A percentile compares a stretch with the other conserved stretches of the same genome.
Evolutionary conservation across 2,888 invertebrate species (phyloP).

Genomic region (Serrognathus titanus): DNA sequence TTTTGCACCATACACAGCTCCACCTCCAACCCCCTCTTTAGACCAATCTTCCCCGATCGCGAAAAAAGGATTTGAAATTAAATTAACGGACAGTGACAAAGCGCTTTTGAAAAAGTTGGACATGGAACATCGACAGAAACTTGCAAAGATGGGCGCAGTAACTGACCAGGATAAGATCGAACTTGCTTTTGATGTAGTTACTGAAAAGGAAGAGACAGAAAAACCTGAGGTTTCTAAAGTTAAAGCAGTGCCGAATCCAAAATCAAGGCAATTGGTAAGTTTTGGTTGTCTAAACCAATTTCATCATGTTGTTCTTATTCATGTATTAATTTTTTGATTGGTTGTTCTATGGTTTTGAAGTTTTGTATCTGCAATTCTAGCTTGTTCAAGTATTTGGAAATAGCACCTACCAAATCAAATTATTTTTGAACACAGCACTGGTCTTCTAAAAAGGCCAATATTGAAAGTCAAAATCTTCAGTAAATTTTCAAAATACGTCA

Average conservation of each 20-base stretch:
- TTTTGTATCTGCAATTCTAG: not conserved
- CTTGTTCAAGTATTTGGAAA: not conserved
- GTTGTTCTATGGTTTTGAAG: not conserved
- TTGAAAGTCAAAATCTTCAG: no score
- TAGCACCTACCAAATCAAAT: not conserved
- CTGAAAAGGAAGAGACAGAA: conserved; percentile 6
- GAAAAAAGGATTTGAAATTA: conserved; percentile 42
- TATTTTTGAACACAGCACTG: no score
- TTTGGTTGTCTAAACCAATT: no score
- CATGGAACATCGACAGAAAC: conserved; percentile 49
- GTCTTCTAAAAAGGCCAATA: no score
- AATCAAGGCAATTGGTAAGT: conserved; percentile 39
- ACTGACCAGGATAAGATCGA: not conserved
- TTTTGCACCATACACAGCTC: no score
- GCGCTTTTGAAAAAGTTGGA: conserved; percentile 51
- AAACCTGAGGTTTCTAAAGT: conserved; percentile 16
- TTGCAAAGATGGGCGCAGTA: conserved; percentile 17
- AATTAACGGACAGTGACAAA: conserved; percentile 52
- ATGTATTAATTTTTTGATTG: not conserved
- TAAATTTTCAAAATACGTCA: not conserved
- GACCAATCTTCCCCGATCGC: not conserved
- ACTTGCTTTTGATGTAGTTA: not conserved
- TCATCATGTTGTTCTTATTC: not conserved
- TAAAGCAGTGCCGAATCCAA: conserved; percentile 35
- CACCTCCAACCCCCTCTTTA: not conserved